phyloP scores from a whole-genome alignment of 2,113 vertebrate species.

The Chaetodon auriga region DNA sequence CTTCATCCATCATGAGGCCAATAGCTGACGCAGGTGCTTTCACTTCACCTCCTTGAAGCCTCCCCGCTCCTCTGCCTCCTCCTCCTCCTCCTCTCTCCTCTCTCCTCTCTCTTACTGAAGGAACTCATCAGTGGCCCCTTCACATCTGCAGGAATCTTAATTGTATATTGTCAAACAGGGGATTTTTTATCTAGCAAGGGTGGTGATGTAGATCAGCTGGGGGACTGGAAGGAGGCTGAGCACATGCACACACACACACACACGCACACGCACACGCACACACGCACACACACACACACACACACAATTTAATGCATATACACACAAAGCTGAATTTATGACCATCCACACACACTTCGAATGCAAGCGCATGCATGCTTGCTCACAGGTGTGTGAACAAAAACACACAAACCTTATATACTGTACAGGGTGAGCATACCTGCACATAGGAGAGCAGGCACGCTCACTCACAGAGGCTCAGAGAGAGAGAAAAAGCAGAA shows the following conservation, averaged over 20 bases:
- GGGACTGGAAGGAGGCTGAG: conserved; percentile 21
- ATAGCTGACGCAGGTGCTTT: conserved; percentile 71
- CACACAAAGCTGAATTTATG: not conserved
- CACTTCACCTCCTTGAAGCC: conserved; percentile 56
- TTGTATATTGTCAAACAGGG: conserved; percentile 67
- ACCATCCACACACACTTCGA: not conserved
- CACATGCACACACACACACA: not conserved
- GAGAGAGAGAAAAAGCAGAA: not conserved
- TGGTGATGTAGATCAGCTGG: conserved; percentile 48
- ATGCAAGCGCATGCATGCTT: not conserved
- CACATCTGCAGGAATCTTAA: conserved; percentile 72
- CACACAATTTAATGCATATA: not conserved
- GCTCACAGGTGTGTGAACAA: not conserved
- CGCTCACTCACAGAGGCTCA: not conserved
- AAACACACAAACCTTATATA: not conserved
- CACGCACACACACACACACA: not conserved
- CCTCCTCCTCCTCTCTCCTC: conserved; percentile 6
- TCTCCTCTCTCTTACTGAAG: conserved; percentile 22
- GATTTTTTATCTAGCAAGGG: conserved; percentile 25
- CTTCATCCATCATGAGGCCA: conserved; percentile 65
- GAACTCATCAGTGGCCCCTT: conserved; percentile 66
- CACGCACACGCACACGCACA: not conserved
- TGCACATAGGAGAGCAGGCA: not conserved
- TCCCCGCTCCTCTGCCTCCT: not conserved
- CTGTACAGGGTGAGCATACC: not conserved